Conservation (phyloP, 2,797 vertebrate genomes). For the Xiphophorus birchmanni region DNA sequence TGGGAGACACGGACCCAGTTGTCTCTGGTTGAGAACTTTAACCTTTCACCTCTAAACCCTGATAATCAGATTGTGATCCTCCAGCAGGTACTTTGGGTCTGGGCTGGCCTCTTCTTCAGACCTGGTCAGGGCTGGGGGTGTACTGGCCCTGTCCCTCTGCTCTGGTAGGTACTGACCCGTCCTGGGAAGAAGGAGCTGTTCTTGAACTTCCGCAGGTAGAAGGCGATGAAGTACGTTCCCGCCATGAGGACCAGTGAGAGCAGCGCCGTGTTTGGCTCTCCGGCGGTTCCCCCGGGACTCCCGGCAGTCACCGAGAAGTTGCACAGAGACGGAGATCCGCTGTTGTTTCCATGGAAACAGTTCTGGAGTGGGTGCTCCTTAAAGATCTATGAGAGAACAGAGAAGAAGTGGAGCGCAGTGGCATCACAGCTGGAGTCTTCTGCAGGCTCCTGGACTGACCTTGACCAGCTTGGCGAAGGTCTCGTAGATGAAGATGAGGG, state of each 20-base stretch:
- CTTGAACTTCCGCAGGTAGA: slow-evolving; percentile 95
- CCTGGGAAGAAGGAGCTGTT: slow-evolving; percentile 95
- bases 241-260: slow-evolving; percentile 92
- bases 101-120: not conserved
- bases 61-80: not conserved
- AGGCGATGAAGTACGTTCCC: slow-evolving; percentile 92
- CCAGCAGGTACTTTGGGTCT: not conserved
- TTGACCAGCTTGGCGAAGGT: slow-evolving; percentile 91
- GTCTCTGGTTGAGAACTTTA: not conserved
- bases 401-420: not conserved
- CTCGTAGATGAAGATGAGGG: slow-evolving; percentile 97
- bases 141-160: not conserved
- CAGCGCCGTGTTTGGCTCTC: slow-evolving; percentile 91
- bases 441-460: slow-evolving; percentile 68
- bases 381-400: slow-evolving; percentile 83
- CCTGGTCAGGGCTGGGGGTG: not conserved
- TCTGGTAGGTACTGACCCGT: slow-evolving; percentile 74
- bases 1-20: not conserved
- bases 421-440: not conserved
- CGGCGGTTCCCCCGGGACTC: slow-evolving; percentile 50
- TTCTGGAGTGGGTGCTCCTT: slow-evolving; percentile 86
- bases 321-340: slow-evolving; percentile 1
- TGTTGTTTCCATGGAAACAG: slow-evolving; percentile 69
- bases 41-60: not conserved
- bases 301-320: slow-evolving; percentile 33